Conservation (phyloP, 2,113 vertebrate species). For the Charina bottae region DNA sequence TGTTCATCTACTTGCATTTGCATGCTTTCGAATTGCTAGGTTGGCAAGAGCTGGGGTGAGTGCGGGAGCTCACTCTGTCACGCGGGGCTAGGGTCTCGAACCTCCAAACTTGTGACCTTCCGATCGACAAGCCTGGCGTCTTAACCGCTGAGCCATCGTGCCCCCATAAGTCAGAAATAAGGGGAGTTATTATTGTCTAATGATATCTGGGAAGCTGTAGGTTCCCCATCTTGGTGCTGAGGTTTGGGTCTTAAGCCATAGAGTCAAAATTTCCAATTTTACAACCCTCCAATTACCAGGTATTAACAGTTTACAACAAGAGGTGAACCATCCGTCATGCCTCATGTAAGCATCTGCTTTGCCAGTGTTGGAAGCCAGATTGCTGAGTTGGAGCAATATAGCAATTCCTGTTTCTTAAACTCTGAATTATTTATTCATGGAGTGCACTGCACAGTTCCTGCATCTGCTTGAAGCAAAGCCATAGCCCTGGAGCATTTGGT, state of each 20-base stretch:
- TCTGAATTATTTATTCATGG: slow-evolving; percentile 24
- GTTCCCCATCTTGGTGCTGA: background rate
- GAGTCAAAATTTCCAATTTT: background rate
- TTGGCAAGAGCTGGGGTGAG: too few relatives aligned
- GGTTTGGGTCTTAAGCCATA: background rate
- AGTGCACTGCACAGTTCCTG: background rate
- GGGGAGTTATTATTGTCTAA: background rate
- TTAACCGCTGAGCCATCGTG: too few relatives aligned
- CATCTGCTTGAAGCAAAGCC: background rate
- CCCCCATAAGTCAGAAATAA: background rate
- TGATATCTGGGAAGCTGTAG: background rate
- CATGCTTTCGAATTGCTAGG: too few relatives aligned
- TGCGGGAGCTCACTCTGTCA: too few relatives aligned
- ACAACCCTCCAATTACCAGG: background rate
- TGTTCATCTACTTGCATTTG: too few relatives aligned
- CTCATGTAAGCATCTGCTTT: background rate
- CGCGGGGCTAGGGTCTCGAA: too few relatives aligned
- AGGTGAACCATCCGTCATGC: background rate
- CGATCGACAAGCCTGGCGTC: too few relatives aligned
- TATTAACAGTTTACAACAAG: background rate
- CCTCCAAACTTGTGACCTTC: too few relatives aligned
- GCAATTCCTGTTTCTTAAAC: background rate
- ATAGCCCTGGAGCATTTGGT: slow-evolving; percentile 24
- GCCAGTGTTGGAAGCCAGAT: background rate
- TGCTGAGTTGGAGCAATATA: background rate